Evolutionary conservation across 2,888 invertebrate species (phyloP).

Genomic region (Epirrita christyi): DNA sequence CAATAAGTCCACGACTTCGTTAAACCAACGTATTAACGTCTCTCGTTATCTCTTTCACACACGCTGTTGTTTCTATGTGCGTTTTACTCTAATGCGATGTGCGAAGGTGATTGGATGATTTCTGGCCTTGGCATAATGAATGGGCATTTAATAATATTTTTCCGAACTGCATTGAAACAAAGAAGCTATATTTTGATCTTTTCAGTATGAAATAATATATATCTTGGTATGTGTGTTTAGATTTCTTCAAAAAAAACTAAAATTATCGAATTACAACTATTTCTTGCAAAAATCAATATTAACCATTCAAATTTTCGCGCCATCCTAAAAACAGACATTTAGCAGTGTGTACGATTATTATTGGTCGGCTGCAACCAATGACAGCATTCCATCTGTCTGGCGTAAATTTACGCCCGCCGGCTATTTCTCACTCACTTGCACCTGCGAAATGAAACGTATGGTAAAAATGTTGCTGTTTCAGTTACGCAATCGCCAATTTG

Average conservation of each 20-base stretch:
- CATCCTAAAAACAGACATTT: constrained; percentile 43
- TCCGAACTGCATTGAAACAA: background rate
- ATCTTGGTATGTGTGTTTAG: constrained; percentile 7
- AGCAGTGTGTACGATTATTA: constrained; percentile 75
- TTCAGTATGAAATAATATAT: background rate
- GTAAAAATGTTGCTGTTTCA: constrained; percentile 55
- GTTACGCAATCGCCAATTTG: constrained; percentile 57
- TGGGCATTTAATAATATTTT: constrained; percentile 28
- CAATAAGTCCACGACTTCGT: constrained; percentile 31
- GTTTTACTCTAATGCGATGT: constrained; percentile 71
- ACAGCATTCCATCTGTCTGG: constrained; percentile 88
- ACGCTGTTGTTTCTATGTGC: constrained; percentile 39
- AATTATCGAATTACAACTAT: background rate
- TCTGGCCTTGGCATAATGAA: constrained; percentile 18
- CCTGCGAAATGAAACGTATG: constrained; percentile 42
- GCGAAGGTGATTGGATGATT: constrained; percentile 59
- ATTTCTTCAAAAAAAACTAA: constrained; percentile 1
- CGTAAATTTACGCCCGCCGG: constrained; percentile 67
- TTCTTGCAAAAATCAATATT: constrained; percentile 13
- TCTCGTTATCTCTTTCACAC: constrained; percentile 44
- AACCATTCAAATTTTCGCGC: constrained; percentile 59
- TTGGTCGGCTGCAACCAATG: constrained; percentile 85
- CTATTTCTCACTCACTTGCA: constrained; percentile 53
- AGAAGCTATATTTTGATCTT: background rate
- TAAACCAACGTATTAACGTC: constrained; percentile 33